Evolutionary conservation across 2,888 invertebrate genomes (phyloP), one percentile per base, ranked within the genome.

Genomic region (Drosophila nr. medialis): DNA sequence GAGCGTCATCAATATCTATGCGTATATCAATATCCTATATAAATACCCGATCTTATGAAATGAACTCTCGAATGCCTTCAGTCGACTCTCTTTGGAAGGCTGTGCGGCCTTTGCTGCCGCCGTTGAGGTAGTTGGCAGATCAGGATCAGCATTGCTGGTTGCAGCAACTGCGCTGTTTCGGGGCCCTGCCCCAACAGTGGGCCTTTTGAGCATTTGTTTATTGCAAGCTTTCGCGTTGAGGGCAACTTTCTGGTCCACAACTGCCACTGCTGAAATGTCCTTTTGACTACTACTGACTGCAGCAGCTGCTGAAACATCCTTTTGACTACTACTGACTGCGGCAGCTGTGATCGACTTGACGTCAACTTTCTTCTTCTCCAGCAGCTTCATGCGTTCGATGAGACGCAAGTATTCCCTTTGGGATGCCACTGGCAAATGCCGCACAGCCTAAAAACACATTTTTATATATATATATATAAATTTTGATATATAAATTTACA

Each of bases 391-490:
- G 6, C 93, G 93, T 72, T 91, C 91, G 3, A 93, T 75, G 0
- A 93, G 79, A 4, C 87, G 86, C 18, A 92, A 83, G 69, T 93
- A 93, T 79, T 93, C 93, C 54, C 89, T 81, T 74, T 93, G 93
- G 0, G 93, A 91, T 7, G 93, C 91, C 40, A 86, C 86, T 2
- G 93, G 93, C 53, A 93, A 84, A 85, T 93, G 93, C 7, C 92
- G 86, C 34, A 93, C 93, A 61, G 93, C 92, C 93, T 93, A 64
- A 32, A 32, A 4, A 32, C 32, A 32, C 18, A 38, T 18, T 18
- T 40, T 11, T 21, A 21, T n/a, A 42, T n/a, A 40, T 2, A 38
- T 10, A 38, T 4, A 40, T 10, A 4, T 36, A 6, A 15, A 36
- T 4, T 15, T 15, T 6, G 0, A 15, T 36, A 36, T 15, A 7